Conservation (phyloP, 2,113 vertebrate species). For the Amblyornis subalaris region DNA sequence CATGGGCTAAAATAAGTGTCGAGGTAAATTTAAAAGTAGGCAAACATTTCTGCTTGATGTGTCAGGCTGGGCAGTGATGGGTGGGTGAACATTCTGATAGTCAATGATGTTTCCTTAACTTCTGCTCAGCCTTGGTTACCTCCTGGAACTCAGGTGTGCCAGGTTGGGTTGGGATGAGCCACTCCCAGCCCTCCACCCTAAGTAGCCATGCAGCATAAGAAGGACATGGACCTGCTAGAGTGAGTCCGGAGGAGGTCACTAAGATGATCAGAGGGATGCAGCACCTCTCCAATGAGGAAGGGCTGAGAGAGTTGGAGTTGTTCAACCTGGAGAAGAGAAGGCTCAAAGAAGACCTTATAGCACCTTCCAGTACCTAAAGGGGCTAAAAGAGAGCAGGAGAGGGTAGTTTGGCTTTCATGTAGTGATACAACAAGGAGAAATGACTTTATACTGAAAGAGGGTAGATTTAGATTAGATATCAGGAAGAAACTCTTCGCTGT, state of each 20-base stretch:
- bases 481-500: not conserved
- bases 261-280: not conserved
- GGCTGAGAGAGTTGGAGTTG: not conserved
- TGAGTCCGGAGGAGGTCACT: too few species aligned
- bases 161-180: rapidly evolving
- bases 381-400: not conserved
- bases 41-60: not conserved
- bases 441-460: not conserved
- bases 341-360: not conserved
- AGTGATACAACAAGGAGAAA: not conserved
- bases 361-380: not conserved
- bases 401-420: not conserved
- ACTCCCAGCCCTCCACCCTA: too few species aligned
- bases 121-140: not conserved
- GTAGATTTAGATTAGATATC: not conserved
- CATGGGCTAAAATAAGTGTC: not conserved
- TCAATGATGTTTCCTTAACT: not conserved
- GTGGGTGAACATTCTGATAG: not conserved
- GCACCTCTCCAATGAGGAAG: not conserved
- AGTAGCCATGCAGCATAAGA: not conserved
- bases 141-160: not conserved
- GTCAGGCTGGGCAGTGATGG: not conserved
- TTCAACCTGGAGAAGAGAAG: not conserved
- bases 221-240: not conserved
- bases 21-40: not conserved